Conservation (phyloP, 2,888 invertebrate species). For the Oscheius sp. region DNA sequence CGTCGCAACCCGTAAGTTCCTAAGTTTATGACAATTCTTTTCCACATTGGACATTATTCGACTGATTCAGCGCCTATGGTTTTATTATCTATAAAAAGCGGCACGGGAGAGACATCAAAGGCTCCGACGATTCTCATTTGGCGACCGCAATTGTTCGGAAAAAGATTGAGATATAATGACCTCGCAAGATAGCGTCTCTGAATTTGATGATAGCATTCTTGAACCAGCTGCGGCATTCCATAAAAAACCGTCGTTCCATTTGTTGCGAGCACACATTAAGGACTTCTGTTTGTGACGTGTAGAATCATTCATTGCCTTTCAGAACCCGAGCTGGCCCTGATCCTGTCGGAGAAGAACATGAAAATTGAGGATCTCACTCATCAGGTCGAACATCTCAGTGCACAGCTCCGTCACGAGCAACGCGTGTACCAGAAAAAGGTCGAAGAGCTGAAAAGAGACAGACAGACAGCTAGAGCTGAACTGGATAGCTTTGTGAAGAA, state of each 20-base stretch:
- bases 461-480: slow-evolving; percentile 10
- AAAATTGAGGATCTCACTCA: slow-evolving; percentile 22
- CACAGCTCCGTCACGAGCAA: slow-evolving; percentile 26
- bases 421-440: slow-evolving; percentile 28
- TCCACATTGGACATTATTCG: not conserved
- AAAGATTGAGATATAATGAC: no score
- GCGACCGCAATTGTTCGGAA: no score
- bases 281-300: no score
- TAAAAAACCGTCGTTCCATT: not conserved
- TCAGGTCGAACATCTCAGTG: slow-evolving; percentile 16
- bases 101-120: slow-evolving; percentile 14
- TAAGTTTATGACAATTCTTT: not conserved
- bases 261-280: not conserved
- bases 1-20: slow-evolving; percentile 18
- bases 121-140: not conserved
- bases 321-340: slow-evolving; percentile 27
- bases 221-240: not conserved
- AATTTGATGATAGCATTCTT: not conserved
- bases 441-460: slow-evolving; percentile 22
- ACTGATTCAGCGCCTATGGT: slow-evolving; percentile 19
- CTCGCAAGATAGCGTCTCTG: no score
- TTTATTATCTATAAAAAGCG: slow-evolving; percentile 25
- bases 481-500: slow-evolving; percentile 25
- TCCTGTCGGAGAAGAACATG: slow-evolving; percentile 26
- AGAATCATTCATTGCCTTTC: not conserved